phyloP scores from a whole-genome alignment of 2,888 invertebrate species.

The Drosophila anomalata region DNA sequence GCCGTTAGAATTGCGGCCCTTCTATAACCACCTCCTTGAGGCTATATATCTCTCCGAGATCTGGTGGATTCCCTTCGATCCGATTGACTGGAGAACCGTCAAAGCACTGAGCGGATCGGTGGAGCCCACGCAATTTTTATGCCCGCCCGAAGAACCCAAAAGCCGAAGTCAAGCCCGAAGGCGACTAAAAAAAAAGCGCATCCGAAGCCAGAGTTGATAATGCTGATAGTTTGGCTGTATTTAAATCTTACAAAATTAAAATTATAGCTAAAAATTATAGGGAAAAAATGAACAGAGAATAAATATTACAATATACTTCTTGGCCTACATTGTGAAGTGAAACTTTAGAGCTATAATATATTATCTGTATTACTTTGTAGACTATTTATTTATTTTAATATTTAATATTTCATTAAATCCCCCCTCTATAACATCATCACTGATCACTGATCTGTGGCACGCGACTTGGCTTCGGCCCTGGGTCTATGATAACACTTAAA shows the following conservation, averaged over 20 bases:
- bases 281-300: neutral
- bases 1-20: constrained; percentile 17
- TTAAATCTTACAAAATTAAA: neutral
- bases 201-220: constrained; percentile 18
- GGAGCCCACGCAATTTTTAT: constrained; percentile 70
- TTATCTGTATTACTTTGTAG: too few relatives aligned
- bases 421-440: constrained; percentile 1
- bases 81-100: constrained; percentile 52
- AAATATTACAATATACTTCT: too few relatives aligned
- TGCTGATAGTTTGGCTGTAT: neutral
- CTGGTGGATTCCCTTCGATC: constrained; percentile 12
- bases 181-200: constrained; percentile 11
- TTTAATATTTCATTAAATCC: neutral
- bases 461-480: constrained; percentile 36
- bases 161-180: neutral
- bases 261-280: neutral
- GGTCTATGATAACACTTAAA: constrained; percentile 38
- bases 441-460: constrained; percentile 4
- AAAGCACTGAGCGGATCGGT: constrained; percentile 71
- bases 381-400: neutral
- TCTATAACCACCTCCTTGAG: neutral
- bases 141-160: constrained; percentile 24
- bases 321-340: too few relatives aligned
- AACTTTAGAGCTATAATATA: too few relatives aligned
- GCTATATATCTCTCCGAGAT: neutral